A percentile compares a stretch with the other conserved stretches of the same genome.
Evolutionary conservation across 2,888 invertebrate species (phyloP).

Genomic region (Dione juno): DNA sequence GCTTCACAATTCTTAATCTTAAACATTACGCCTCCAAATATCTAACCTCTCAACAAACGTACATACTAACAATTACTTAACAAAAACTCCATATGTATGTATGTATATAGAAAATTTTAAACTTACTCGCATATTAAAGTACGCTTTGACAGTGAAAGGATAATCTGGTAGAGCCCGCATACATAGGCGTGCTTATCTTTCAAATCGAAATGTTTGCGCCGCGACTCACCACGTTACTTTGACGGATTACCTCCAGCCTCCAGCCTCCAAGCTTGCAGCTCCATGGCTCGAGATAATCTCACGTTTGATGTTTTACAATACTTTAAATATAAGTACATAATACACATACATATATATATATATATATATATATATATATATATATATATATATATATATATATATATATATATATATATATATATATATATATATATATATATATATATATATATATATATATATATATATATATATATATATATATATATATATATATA

Average conservation of each 20-base stretch:
- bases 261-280: neutral
- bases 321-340: constrained; percentile 9
- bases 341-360: neutral
- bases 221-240: constrained; percentile 40
- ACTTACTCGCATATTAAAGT: constrained; percentile 15
- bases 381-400: too few species aligned
- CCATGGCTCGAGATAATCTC: constrained; percentile 3
- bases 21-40: neutral
- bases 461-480: too few species aligned
- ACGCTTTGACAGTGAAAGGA: constrained; percentile 48
- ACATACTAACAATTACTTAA: neutral
- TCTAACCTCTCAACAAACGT: neutral
- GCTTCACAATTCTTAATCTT: neutral
- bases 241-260: constrained; percentile 14
- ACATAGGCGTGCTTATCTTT: constrained; percentile 51
- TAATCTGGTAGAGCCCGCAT: constrained; percentile 45
- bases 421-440: too few species aligned
- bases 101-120: constrained; percentile 9
- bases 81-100: neutral
- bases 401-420: too few species aligned
- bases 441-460: too few species aligned
- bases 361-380: neutral
- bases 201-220: constrained; percentile 56
- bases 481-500: too few species aligned
- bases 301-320: constrained; percentile 24